Evolutionary conservation across 2,888 invertebrate genomes (phyloP), one percentile per base, ranked within the genome.

Genomic region (Agrypnus murinus): DNA sequence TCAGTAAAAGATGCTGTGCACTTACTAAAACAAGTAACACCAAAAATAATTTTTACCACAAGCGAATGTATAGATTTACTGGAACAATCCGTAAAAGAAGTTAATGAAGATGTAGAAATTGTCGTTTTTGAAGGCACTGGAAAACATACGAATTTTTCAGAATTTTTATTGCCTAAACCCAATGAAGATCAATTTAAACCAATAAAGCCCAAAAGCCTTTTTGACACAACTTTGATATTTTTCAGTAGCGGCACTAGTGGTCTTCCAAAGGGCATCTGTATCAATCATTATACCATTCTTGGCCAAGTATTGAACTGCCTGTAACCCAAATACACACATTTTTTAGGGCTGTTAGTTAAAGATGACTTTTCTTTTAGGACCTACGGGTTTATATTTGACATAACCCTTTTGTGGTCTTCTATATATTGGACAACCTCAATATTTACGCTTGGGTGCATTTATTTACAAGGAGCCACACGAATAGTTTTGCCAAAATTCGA

Each of bases 341-440:
- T n/a, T n/a, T n/a, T n/a, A n/a, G n/a, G n/a, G n/a, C n/a, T n/a
- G n/a, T n/a, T n/a, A n/a, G n/a, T n/a, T n/a, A n/a, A n/a, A n/a
- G n/a, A n/a, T 17, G n/a, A 50, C 10, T 34, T 10, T 45, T 38
- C 1, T 58, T 65, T 58, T 12, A 65, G 65, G 31, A 12, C 8
- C 10, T 55, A 14, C 15, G 25, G 43, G n/a, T 65, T 31, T 12
- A 25, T 15, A 8, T 14, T 19, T 8, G 40, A 67, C 17, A 53
- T 55, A 1, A 48, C 46, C 5, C 43, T 78, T 1, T 53, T 60
- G 25, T 81, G 78, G 62, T 75, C 77, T 3, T 77, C 77, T 0
- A 72, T 79, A 7, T 82, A 80, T 55, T 83, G 83, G 83, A 77
- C 82, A 34, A 80, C 83, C 5, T 77, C 76, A 1, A 31, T 73